A percentile compares a stretch with the other conserved stretches of the same genome.
Conservation (phyloP, 2,797 vertebrate species). For the Clarias fuscus region DNA sequence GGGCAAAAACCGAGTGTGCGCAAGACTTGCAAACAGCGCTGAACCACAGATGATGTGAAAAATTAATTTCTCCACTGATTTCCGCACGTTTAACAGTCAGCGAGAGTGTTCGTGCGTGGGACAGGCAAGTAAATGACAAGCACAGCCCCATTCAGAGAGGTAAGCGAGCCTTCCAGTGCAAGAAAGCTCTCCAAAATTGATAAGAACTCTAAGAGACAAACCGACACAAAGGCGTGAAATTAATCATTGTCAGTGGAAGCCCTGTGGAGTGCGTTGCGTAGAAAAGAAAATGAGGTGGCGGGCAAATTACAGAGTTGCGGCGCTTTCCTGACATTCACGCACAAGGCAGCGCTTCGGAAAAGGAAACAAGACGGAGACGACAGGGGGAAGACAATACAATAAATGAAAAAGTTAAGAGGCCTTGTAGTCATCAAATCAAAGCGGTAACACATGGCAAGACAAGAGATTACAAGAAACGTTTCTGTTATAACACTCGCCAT, state of each 20-base stretch:
- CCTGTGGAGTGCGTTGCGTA: conserved; percentile 43
- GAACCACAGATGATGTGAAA: conserved; percentile 29
- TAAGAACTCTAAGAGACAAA: conserved; percentile 49
- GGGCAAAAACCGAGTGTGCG: background rate
- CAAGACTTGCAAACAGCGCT: conserved; percentile 31
- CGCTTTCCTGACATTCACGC: conserved; percentile 26
- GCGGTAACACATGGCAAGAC: background rate
- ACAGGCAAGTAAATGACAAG: background rate
- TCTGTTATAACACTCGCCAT: background rate
- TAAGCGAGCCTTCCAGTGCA: conserved; percentile 17
- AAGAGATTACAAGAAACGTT: conserved; percentile 8
- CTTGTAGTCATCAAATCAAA: conserved; percentile 10
- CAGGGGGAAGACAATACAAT: conserved; percentile 6
- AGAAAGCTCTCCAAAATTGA: conserved; percentile 43
- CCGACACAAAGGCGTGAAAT: conserved; percentile 51
- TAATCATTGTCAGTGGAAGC: conserved; percentile 54
- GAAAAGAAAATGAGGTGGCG: conserved; percentile 50
- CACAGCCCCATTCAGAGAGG: conserved; percentile 10
- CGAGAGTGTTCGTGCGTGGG: background rate
- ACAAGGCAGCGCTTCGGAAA: conserved; percentile 27
- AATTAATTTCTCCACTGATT: conserved; percentile 42
- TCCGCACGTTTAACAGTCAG: conserved; percentile 16
- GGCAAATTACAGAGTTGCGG: conserved; percentile 42
- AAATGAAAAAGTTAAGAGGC: conserved; percentile 23
- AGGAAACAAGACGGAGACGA: conserved; percentile 17